Base-by-base conservation (phyloP, 2,113 vertebrate species). In the Psilopogon haemacephalus region DNA sequence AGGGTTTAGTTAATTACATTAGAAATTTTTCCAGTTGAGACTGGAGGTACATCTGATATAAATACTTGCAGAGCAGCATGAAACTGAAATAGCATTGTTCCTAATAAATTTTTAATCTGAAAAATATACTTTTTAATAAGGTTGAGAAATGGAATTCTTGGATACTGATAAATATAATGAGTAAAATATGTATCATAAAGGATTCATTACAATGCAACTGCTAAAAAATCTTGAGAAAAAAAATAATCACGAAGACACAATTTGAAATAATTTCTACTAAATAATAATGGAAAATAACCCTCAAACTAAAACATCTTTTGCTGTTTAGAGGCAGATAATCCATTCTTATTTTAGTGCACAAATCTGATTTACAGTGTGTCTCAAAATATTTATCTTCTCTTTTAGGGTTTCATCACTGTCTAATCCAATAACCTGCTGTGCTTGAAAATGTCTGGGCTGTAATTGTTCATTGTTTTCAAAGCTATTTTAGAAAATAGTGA, bases 321-420 rank as follows among this genome's bases (percentile, higher is more conserved):
- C 86, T 90, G 69, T 94, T 97, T 94, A 73, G 52, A 94, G 59
- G 83, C 62, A 92, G 94, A 95, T 96, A 97, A 96, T 94, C 95
- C 94, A 69, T 87, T 97, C 91, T 67, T 79, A 91, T 75, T 96
- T 86, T 76, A 96, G 88, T 90, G 79, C 91, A 97, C 94, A 96
- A 93, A 60, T 97, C 86, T 98, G 97, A 97, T 97, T 98, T 98
- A 98, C 93, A 95, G 86, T 95, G 78, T 8, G 0, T 97, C 97
- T 97, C 96, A 97, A 97, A 98, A 98, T 97, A 97, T 97, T 98
- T 97, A 98, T 97, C 96, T 97, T 95, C 96, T 97, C 97, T 97
- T 97, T 93, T 95, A 91, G 92, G 92, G 97, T 98, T 97, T 96
- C 96, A 97, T 97, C 96, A 97, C 48, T 54, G 88, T 81, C 89